Evolutionary conservation across 2,888 invertebrate genomes (phyloP).

Genomic region (Hipparchia sbordonii): DNA sequence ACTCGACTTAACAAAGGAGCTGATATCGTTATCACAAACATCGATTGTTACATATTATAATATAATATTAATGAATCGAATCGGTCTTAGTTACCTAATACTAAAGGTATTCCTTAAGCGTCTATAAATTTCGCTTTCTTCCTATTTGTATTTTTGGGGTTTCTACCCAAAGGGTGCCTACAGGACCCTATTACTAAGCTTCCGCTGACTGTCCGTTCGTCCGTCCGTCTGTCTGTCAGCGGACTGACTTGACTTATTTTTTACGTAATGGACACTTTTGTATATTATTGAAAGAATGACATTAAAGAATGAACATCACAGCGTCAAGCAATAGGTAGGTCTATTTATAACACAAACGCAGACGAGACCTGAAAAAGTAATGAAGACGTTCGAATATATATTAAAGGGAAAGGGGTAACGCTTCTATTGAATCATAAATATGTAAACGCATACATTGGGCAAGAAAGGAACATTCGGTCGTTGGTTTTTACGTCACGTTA

Average conservation of each 20-base stretch:
- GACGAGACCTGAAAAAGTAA: slow-evolving; percentile 53
- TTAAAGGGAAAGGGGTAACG: slow-evolving; percentile 49
- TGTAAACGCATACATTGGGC: slow-evolving; percentile 26
- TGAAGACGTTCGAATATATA: slow-evolving; percentile 55
- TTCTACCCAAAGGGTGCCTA: too few relatives aligned
- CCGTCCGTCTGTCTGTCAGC: too few relatives aligned
- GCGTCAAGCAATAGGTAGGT: not conserved
- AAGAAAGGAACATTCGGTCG: slow-evolving; percentile 22
- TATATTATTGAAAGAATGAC: not conserved
- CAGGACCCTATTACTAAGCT: too few relatives aligned
- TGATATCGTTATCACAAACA: slow-evolving; percentile 57
- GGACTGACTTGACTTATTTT: too few relatives aligned
- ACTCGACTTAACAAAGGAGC: slow-evolving; percentile 61
- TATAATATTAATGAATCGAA: not conserved
- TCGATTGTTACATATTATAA: slow-evolving; percentile 18
- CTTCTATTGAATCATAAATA: slow-evolving; percentile 41
- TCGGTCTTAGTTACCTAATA: not conserved
- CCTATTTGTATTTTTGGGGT: too few relatives aligned
- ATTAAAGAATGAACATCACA: not conserved
- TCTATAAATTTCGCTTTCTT: too few relatives aligned
- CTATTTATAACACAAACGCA: slow-evolving; percentile 41
- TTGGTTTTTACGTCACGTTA: slow-evolving; percentile 2
- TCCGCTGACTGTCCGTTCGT: too few relatives aligned
- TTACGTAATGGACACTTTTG: too few relatives aligned
- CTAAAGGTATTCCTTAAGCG: too few relatives aligned